A percentile compares a stretch with the other conserved stretches of the same genome.
These are phyloP conservation scores for Agrochola lota DNA, from an alignment of 2,888 invertebrate species.

Conservation along the genomic window DNA sequence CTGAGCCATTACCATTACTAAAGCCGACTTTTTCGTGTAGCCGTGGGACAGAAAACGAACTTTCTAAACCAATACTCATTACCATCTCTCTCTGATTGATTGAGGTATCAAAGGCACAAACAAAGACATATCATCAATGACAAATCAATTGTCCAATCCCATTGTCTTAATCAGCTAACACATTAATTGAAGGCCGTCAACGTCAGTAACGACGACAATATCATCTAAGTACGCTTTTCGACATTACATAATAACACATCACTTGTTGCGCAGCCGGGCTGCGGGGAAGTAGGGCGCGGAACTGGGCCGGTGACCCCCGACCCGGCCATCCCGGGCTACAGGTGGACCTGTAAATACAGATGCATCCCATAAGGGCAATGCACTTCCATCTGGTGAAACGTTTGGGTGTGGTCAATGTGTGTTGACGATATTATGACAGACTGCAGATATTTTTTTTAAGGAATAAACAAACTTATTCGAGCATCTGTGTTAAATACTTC, in stretches of 20 bases:
- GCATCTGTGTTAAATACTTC: background rate
- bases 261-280: conserved; percentile 77
- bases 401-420: conserved; percentile 36
- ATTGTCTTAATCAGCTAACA: conserved; percentile 32
- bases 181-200: conserved; percentile 20
- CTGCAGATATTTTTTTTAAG: background rate
- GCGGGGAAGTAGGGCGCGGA: conserved; percentile 75
- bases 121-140: background rate
- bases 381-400: conserved; percentile 41
- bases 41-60: background rate
- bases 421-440: background rate
- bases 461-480: background rate
- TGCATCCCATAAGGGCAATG: conserved; percentile 56
- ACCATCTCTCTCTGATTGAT: background rate
- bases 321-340: conserved; percentile 69
- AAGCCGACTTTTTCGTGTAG: background rate
- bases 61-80: background rate
- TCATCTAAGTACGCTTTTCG: conserved; percentile 50
- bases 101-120: no score
- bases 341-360: conserved; percentile 62
- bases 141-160: conserved; percentile 6
- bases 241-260: conserved; percentile 63
- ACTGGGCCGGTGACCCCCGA: conserved; percentile 77
- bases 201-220: conserved; percentile 11
- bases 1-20: no score